Conservation (phyloP, 64 coral and sea anemone species). For the Porites australiensis region DNA sequence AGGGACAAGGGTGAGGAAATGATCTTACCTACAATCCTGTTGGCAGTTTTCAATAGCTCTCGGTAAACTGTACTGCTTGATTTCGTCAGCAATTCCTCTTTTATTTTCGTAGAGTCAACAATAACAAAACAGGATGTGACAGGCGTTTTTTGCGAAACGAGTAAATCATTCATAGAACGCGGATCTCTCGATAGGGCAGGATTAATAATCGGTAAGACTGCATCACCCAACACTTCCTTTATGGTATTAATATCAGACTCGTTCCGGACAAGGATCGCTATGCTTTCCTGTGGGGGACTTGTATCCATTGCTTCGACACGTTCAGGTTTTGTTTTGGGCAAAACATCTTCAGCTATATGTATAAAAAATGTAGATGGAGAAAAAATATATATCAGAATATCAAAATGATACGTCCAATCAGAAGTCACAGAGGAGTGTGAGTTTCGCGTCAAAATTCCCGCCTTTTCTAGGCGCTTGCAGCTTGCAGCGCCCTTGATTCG, state of each 20-base stretch:
- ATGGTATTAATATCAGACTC: neutral
- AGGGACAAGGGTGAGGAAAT: too few relatives aligned
- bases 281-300: neutral
- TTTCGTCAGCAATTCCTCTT: neutral
- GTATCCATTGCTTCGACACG: neutral
- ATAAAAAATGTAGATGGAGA: too few relatives aligned
- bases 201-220: neutral
- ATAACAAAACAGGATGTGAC: slow-evolving; percentile 11
- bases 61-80: too few relatives aligned
- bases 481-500: too few relatives aligned
- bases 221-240: neutral
- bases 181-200: neutral
- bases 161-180: neutral
- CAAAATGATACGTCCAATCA: too few relatives aligned
- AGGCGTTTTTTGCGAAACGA: neutral
- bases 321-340: neutral
- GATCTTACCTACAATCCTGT: neutral
- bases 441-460: too few relatives aligned
- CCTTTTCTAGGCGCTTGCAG: too few relatives aligned
- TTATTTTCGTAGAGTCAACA: neutral
- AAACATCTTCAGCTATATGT: neutral
- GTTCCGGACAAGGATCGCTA: neutral
- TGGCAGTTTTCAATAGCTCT: neutral
- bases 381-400: too few relatives aligned
- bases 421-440: too few relatives aligned